Evolutionary conservation across 1,140 invertebrate genomes (phyloP).

Genomic region (Meloidogyne chitwoodi): DNA sequence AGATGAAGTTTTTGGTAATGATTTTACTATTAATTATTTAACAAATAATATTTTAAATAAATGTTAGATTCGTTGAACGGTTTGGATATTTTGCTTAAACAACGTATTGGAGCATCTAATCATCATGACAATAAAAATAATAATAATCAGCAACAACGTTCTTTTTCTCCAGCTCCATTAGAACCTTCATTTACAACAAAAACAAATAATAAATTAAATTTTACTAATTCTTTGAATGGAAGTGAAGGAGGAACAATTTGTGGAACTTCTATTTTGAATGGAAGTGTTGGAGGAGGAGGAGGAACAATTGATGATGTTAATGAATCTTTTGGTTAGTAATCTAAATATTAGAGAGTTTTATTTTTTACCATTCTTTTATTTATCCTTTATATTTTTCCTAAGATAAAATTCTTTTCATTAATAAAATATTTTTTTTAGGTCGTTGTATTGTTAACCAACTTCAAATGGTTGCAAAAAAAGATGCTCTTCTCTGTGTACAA

Average conservation of each 20-base stretch:
- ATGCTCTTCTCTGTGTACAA: conserved; percentile 20
- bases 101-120: not conserved
- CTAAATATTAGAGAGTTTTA: not conserved
- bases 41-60: too few species aligned
- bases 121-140: not conserved
- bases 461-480: conserved; percentile 19
- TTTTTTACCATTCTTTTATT: too few species aligned
- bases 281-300: not conserved
- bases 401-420: not conserved
- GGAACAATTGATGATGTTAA: conserved; percentile 5
- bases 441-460: conserved; percentile 25
- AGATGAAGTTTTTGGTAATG: not conserved
- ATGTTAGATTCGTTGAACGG: not conserved
- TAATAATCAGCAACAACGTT: not conserved
- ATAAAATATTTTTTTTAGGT: not conserved
- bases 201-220: not conserved
- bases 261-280: not conserved
- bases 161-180: not conserved
- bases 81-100: not conserved
- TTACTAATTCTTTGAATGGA: not conserved
- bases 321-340: conserved; percentile 19
- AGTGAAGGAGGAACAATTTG: not conserved
- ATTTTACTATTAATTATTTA: too few species aligned
- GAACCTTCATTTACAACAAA: not conserved
- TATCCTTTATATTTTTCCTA: too few species aligned